Conservation (phyloP, 2,888 invertebrate genomes). For the Mythimna ferrago region DNA sequence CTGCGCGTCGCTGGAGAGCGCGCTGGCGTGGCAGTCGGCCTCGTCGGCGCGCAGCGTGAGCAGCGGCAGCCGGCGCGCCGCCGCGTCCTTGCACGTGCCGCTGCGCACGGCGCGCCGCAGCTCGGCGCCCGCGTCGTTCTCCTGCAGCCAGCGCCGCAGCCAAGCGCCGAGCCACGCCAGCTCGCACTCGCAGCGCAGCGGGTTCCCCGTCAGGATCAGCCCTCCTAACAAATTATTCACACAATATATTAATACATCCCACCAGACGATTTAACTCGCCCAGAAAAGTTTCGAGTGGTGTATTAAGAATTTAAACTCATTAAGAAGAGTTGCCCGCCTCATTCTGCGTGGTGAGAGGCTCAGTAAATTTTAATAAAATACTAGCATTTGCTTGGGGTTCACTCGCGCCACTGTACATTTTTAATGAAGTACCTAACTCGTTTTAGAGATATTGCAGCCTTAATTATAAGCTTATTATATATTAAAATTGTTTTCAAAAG, state of each 20-base stretch:
- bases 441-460: conserved; percentile 69
- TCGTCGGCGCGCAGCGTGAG: conserved; percentile 95
- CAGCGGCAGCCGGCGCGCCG: conserved; percentile 92
- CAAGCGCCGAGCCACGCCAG: conserved; percentile 97
- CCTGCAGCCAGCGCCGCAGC: conserved; percentile 96
- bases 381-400: conserved; percentile 70
- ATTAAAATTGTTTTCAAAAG: conserved; percentile 58
- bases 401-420: conserved; percentile 71
- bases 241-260: conserved; percentile 51
- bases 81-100: conserved; percentile 93
- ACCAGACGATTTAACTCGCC: conserved; percentile 62
- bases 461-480: conserved; percentile 69
- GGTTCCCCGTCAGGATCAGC: conserved; percentile 95
- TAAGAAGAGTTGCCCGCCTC: conserved; percentile 77
- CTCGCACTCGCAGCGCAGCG: conserved; percentile 96
- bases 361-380: conserved; percentile 82
- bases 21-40: conserved; percentile 96
- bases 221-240: conserved; percentile 91
- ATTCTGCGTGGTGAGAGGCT: conserved; percentile 75
- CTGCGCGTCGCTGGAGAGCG: conserved; percentile 93
- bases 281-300: conserved; percentile 75
- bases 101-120: conserved; percentile 90
- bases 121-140: conserved; percentile 91
- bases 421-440: conserved; percentile 74
- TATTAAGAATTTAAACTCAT: conserved; percentile 87